phyloP scores from a whole-genome alignment of 2,888 invertebrate species.

The Conus canariensis region DNA sequence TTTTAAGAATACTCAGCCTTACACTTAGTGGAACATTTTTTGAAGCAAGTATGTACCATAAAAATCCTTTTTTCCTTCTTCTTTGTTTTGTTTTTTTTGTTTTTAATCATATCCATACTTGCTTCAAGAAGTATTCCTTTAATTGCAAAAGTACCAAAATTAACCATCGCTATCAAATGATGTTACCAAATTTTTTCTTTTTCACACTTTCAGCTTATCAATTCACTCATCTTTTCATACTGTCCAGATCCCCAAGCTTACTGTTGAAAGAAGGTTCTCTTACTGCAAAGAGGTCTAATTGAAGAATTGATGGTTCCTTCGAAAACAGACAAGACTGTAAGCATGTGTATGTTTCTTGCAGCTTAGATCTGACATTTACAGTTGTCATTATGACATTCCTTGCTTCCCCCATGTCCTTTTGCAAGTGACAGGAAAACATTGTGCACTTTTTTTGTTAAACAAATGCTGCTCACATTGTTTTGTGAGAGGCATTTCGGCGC shows the following conservation, averaged over 20 bases:
- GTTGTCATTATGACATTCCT: not conserved
- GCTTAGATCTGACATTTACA: constrained; percentile 13
- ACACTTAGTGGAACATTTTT: constrained; percentile 31
- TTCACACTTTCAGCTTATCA: not conserved
- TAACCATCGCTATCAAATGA: not conserved
- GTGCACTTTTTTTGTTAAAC: not conserved
- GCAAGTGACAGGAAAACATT: constrained; percentile 29
- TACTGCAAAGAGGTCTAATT: not conserved
- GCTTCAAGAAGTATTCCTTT: constrained; percentile 18
- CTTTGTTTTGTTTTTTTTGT: not conserved
- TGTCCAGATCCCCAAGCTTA: not conserved
- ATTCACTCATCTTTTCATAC: not conserved
- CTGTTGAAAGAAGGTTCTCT: constrained; percentile 16
- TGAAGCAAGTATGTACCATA: constrained; percentile 28
- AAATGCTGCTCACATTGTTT: constrained; percentile 22
- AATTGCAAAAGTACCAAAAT: not conserved
- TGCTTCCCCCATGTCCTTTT: constrained; percentile 8
- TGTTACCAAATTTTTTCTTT: not conserved
- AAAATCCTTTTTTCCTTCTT: not conserved
- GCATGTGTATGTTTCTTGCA: constrained; percentile 32
- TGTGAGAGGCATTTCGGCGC: constrained; percentile 25
- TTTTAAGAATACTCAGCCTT: constrained; percentile 25
- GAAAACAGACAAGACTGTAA: not conserved
- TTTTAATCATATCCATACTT: not conserved
- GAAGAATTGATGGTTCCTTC: not conserved